These are phyloP conservation scores for Panzeria rudis DNA, from an alignment of 2,888 invertebrate genomes.

Conservation along the genomic window DNA sequence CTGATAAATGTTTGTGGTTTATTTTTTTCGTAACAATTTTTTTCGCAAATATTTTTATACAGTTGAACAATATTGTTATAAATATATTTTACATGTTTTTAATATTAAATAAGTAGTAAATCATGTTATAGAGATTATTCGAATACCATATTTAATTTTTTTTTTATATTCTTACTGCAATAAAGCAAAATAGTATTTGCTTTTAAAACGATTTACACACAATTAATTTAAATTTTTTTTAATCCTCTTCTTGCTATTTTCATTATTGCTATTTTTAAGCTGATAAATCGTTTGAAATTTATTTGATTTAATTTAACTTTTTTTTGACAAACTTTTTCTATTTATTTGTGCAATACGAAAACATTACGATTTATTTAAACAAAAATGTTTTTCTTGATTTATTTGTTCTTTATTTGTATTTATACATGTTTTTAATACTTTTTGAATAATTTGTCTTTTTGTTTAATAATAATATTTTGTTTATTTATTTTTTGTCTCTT, in stretches of 20 bases:
- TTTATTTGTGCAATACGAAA: conserved; percentile 5
- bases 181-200: conserved; percentile 8
- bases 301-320: conserved; percentile 42
- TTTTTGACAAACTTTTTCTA: conserved; percentile 17
- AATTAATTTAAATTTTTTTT: conserved; percentile 42
- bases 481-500: background rate
- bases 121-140: conserved; percentile 39
- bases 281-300: conserved; percentile 49
- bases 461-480: background rate
- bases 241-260: conserved; percentile 6
- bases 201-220: conserved; percentile 25
- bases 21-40: background rate
- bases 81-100: conserved; percentile 13
- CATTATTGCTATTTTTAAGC: conserved; percentile 1
- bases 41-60: background rate
- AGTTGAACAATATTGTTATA: background rate
- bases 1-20: conserved; percentile 7
- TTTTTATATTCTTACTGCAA: no score
- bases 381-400: conserved; percentile 33
- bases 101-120: conserved; percentile 49
- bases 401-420: conserved; percentile 39
- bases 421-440: conserved; percentile 36
- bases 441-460: background rate
- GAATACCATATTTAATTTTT: background rate
- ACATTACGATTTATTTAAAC: conserved; percentile 39